phyloP scores from a whole-genome alignment of 2,113 vertebrate species.

The Patagioenas fasciata region DNA sequence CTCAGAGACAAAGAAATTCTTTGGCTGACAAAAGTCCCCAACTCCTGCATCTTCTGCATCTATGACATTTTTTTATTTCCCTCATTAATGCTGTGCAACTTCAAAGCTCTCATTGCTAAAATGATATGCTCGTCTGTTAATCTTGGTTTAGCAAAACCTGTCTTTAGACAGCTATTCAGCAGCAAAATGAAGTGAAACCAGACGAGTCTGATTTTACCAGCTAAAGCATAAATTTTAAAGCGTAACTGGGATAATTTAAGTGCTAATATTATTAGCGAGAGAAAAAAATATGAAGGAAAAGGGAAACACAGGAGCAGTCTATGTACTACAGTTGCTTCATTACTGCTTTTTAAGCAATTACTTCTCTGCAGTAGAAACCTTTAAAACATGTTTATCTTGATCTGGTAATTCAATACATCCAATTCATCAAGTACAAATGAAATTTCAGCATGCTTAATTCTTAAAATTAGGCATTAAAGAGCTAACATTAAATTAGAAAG shows the following conservation, averaged over 20 bases:
- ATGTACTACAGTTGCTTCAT: background rate
- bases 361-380: background rate
- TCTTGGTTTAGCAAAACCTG: background rate
- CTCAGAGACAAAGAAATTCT: slow-evolving; percentile 21
- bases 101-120: slow-evolving; percentile 3
- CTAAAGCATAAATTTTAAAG: slow-evolving; percentile 26
- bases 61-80: background rate
- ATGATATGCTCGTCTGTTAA: background rate
- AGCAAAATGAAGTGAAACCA: background rate
- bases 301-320: background rate
- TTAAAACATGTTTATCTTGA: background rate
- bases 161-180: background rate
- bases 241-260: slow-evolving; percentile 4
- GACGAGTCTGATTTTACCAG: background rate
- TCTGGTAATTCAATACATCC: background rate
- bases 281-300: background rate
- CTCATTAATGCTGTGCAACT: slow-evolving; percentile 1
- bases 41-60: background rate
- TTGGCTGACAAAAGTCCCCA: background rate
- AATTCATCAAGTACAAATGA: background rate
- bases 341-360: background rate
- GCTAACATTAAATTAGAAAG: background rate
- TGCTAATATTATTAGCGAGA: background rate
- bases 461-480: slow-evolving; percentile 1
- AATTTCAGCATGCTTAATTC: background rate